These are phyloP conservation scores for Euclidia mi DNA, from an alignment of 2,888 invertebrate species.

Conservation along the genomic window DNA sequence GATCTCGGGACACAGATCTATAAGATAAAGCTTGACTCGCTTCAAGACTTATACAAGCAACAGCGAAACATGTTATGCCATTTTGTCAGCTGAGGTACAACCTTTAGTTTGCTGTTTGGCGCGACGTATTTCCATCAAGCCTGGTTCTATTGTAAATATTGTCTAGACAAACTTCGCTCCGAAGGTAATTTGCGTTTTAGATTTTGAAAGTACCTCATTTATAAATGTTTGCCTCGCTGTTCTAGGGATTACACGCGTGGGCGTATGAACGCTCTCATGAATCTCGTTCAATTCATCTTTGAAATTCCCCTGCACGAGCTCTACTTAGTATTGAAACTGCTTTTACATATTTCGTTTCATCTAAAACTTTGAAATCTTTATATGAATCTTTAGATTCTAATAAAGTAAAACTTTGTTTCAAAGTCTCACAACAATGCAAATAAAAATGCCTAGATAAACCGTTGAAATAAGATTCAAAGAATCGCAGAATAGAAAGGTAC, in stretches of 20 bases:
- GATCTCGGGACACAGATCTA: slow-evolving; percentile 70
- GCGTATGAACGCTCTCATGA: slow-evolving; percentile 29
- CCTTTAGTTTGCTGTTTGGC: slow-evolving; percentile 18
- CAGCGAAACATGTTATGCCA: slow-evolving; percentile 29
- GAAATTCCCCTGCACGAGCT: slow-evolving; percentile 30
- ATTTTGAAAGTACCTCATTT: slow-evolving; percentile 43
- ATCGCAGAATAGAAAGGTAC: slow-evolving; percentile 47
- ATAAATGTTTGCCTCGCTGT: slow-evolving; percentile 41
- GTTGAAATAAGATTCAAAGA: slow-evolving; percentile 41
- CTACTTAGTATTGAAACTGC: slow-evolving; percentile 14
- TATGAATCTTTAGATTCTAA: slow-evolving; percentile 15
- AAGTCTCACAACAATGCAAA: slow-evolving; percentile 27
- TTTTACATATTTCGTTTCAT: slow-evolving; percentile 20
- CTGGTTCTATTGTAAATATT: slow-evolving; percentile 47
- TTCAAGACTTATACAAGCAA: slow-evolving; percentile 33
- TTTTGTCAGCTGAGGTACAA: slow-evolving; percentile 39
- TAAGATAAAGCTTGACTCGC: slow-evolving; percentile 64
- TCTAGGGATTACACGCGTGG: slow-evolving; percentile 27
- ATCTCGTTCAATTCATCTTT: slow-evolving; percentile 40
- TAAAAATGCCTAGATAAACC: slow-evolving; percentile 31
- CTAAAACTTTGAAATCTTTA: slow-evolving; percentile 15
- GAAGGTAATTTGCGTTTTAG: slow-evolving; percentile 45
- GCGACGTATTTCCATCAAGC: slow-evolving; percentile 36
- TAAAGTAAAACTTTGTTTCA: slow-evolving; percentile 18
- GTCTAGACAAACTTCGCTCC: slow-evolving; percentile 41